Evolutionary conservation across 2,113 vertebrate species (phyloP).

Genomic region (Leptodactylus fuscus): DNA sequence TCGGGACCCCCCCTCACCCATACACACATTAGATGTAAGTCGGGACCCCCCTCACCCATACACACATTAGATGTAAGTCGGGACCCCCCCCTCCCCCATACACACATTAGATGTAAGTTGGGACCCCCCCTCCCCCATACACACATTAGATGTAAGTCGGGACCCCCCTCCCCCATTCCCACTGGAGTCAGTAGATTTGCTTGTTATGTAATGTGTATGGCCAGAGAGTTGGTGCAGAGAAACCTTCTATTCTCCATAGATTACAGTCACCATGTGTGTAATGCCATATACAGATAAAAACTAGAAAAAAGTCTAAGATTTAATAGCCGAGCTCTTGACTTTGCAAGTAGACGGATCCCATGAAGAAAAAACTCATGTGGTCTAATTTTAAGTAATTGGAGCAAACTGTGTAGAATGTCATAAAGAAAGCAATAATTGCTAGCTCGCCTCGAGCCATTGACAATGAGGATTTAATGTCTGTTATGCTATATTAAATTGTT

Average conservation of each 20-base stretch:
- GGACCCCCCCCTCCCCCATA: too few species aligned
- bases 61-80: too few species aligned
- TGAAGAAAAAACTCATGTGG: constrained; percentile 70
- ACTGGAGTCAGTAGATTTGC: too few species aligned
- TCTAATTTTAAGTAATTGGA: constrained; percentile 85
- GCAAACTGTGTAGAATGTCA: constrained; percentile 86
- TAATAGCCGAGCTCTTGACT: constrained; percentile 1
- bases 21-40: too few species aligned
- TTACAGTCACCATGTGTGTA: background rate
- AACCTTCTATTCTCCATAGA: background rate
- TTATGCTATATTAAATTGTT: constrained; percentile 80
- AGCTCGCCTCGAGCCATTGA: constrained; percentile 77
- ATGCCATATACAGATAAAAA: background rate
- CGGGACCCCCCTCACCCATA: too few species aligned
- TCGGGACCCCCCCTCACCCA: too few species aligned
- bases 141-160: too few species aligned
- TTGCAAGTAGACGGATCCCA: constrained; percentile 11
- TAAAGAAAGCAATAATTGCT: constrained; percentile 82
- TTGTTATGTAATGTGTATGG: too few species aligned
- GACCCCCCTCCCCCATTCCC: too few species aligned
- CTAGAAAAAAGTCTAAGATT: background rate
- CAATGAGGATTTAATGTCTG: constrained; percentile 75
- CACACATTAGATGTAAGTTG: too few species aligned
- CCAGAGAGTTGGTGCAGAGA: background rate
- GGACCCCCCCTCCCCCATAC: too few species aligned